Conservation (phyloP, 2,888 invertebrate species). For the Chrysotoxum bicinctum region DNA sequence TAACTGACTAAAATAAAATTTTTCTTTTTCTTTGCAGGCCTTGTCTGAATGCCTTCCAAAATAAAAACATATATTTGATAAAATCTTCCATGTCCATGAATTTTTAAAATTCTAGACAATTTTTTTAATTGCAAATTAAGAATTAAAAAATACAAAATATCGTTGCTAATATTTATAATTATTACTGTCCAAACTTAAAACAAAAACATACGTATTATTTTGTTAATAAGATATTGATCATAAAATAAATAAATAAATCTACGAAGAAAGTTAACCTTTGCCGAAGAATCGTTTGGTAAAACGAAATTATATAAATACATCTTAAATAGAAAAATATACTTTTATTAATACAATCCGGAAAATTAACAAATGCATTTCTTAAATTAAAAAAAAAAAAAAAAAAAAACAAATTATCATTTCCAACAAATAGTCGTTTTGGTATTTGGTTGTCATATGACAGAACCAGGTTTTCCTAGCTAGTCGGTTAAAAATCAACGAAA, state of each 20-base stretch:
- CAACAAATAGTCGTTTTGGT: constrained; percentile 23
- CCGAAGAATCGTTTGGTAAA: constrained; percentile 18
- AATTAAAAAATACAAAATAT: constrained; percentile 27
- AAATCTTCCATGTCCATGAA: constrained; percentile 80
- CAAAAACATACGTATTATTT: constrained; percentile 62
- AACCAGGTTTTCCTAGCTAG: neutral
- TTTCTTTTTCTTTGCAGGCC: constrained; percentile 78
- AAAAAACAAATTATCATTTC: constrained; percentile 21
- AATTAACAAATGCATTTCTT: constrained; percentile 54
- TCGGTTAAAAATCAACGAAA: constrained; percentile 10
- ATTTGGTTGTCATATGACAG: neutral
- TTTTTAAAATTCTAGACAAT: constrained; percentile 79
- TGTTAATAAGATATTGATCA: constrained; percentile 53
- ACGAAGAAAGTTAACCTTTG: constrained; percentile 28
- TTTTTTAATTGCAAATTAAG: constrained; percentile 76
- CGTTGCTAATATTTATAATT: constrained; percentile 68
- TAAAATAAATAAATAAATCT: constrained; percentile 45
- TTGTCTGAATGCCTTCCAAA: constrained; percentile 82
- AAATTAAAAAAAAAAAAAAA: constrained; percentile 36
- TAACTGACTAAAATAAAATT: neutral
- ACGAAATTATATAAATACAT: constrained; percentile 31
- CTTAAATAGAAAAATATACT: constrained; percentile 38
- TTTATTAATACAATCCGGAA: constrained; percentile 32
- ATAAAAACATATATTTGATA: constrained; percentile 76
- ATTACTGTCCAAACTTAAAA: constrained; percentile 63